A percentile compares a stretch with the other conserved stretches of the same genome.
Conservation (phyloP, 2,797 vertebrate genomes). For the Parauchenoglanis ngamensis region DNA sequence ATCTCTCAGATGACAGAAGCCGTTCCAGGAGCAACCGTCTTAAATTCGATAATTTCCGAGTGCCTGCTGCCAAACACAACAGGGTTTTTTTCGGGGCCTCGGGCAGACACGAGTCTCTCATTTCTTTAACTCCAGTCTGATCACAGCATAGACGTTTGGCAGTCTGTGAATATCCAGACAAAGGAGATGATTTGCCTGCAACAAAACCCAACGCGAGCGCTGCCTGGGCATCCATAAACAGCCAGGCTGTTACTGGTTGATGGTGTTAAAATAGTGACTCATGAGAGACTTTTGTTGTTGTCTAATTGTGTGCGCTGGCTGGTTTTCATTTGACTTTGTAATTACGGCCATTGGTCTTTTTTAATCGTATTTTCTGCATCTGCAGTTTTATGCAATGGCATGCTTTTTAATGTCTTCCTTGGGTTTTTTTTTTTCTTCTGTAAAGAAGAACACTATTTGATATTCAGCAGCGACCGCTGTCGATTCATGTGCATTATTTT, state of each 20-base stretch:
- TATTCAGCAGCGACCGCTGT: constrained; percentile 44
- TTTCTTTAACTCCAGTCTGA: constrained; percentile 50
- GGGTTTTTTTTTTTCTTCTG: constrained; percentile 20
- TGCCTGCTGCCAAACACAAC: constrained; percentile 51
- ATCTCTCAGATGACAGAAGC: constrained; percentile 33
- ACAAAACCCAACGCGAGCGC: constrained; percentile 28
- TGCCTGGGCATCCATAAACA: constrained; percentile 28
- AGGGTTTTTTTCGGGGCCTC: constrained; percentile 31
- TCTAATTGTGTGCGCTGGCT: constrained; percentile 41
- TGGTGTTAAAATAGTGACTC: constrained; percentile 48
- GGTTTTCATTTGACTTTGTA: constrained; percentile 45
- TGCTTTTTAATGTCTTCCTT: constrained; percentile 52
- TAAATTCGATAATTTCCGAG: constrained; percentile 49
- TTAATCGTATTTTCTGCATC: constrained; percentile 46
- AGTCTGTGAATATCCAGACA: constrained; percentile 43
- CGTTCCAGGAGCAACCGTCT: constrained; percentile 35
- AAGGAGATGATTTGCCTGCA: constrained; percentile 35
- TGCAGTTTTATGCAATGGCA: constrained; percentile 49
- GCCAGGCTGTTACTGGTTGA: constrained; percentile 29
- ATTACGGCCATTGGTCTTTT: constrained; percentile 47
- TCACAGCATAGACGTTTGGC: constrained; percentile 32
- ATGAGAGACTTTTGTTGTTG: constrained; percentile 49
- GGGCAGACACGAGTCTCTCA: constrained; percentile 48
- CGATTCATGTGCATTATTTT: constrained; percentile 51
- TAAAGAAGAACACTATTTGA: constrained; percentile 39